phyloP scores from a whole-genome alignment of 2,113 vertebrate species.

The Melanerpes formicivorus region DNA sequence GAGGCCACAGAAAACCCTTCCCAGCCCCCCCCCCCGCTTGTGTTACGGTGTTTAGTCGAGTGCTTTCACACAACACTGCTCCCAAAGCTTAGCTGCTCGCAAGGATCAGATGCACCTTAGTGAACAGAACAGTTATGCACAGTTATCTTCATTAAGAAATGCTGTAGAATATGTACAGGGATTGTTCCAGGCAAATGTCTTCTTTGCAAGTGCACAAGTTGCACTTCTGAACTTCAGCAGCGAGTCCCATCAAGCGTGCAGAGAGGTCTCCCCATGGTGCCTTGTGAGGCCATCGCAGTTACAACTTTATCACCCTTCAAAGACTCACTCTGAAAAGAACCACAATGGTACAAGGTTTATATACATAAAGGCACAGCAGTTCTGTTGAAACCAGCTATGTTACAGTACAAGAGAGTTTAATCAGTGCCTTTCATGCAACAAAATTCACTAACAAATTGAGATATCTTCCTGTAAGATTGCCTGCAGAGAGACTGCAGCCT shows the following conservation, averaged over 20 bases:
- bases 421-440: conserved; percentile 60
- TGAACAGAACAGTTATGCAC: conserved; percentile 55
- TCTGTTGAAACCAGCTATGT: conserved; percentile 62
- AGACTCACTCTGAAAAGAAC: conserved; percentile 50
- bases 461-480: conserved; percentile 13
- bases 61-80: conserved; percentile 14
- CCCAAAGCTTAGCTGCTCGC: conserved; percentile 37
- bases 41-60: conserved; percentile 22
- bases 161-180: conserved; percentile 66
- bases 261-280: neutral
- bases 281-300: conserved; percentile 26
- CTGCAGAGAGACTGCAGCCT: neutral
- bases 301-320: conserved; percentile 27
- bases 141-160: conserved; percentile 63
- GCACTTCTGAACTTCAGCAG: conserved; percentile 38
- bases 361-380: conserved; percentile 70
- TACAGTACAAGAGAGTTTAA: conserved; percentile 65
- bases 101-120: conserved; percentile 43
- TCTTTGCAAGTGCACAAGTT: conserved; percentile 19
- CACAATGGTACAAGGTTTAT: conserved; percentile 48
- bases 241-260: neutral
- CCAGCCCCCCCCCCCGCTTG: conserved; percentile 5
- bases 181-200: conserved; percentile 42
- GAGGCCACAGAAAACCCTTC: conserved; percentile 16
- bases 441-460: conserved; percentile 47